Conservation (phyloP, 2,888 invertebrate species). For the Empis livida region DNA sequence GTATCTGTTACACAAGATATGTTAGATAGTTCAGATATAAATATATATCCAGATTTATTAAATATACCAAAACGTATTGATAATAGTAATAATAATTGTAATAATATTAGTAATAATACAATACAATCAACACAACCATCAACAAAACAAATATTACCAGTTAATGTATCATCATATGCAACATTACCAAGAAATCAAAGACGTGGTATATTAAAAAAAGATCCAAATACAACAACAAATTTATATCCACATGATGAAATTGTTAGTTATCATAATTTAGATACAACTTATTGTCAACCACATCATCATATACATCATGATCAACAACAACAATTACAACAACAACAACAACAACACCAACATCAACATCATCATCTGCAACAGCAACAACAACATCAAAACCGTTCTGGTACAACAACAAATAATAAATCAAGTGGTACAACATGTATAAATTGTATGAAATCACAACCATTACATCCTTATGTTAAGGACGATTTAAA, state of each 20-base stretch:
- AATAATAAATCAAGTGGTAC: constrained; percentile 16
- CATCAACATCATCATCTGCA: constrained; percentile 7
- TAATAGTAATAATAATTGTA: constrained; percentile 21
- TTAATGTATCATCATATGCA: constrained; percentile 35
- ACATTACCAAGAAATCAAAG: constrained; percentile 37
- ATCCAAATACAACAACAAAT: constrained; percentile 19
- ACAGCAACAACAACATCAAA: not conserved
- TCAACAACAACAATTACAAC: constrained; percentile 18
- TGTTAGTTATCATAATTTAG: constrained; percentile 34
- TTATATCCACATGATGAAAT: constrained; percentile 35
- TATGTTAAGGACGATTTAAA: constrained; percentile 12
- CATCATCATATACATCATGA: constrained; percentile 14
- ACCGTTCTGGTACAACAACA: no score
- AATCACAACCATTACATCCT: constrained; percentile 13
- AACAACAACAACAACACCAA: constrained; percentile 10
- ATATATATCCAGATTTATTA: constrained; percentile 69
- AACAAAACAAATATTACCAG: constrained; percentile 16
- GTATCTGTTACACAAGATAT: constrained; percentile 65
- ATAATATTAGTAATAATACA: constrained; percentile 12
- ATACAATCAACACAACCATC: constrained; percentile 1
- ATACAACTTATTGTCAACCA: constrained; percentile 24
- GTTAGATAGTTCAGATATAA: constrained; percentile 42
- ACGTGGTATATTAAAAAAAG: constrained; percentile 34
- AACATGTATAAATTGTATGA: constrained; percentile 21
- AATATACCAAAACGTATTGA: constrained; percentile 50